Evolutionary conservation across 2,113 vertebrate genomes (phyloP), one percentile per base, ranked within the genome.

Genomic region (Gobio gobio): DNA sequence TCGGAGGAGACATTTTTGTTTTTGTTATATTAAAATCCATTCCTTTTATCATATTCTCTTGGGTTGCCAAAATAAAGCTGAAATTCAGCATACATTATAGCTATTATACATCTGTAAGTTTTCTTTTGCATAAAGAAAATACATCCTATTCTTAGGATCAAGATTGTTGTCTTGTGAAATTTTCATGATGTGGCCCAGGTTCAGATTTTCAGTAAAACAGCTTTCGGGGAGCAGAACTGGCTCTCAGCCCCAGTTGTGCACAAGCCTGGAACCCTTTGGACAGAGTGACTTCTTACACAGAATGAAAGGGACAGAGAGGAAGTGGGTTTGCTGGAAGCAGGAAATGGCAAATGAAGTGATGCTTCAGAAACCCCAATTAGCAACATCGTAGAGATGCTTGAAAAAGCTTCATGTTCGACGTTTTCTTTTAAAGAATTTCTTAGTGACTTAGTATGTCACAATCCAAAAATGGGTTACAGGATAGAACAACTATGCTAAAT

Each of bases 291-390:
- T 70, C 66, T 43, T n/a, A n/a, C 36, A 36, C 16, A 33, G 24
- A 76, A 76, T 29, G 47, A 33, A 76, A 49, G 47, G 10, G 66
- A 70, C 36, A 70, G 36, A 70, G 36, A 43, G 66, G 66, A 70
- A 70, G 33, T 40, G 33, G 9, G 16, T 70, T 70, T 70, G 66
- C 66, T 70, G 66, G 33, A 40, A 70, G 66, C 66, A 43, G 20
- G 36, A 70, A 43, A 70, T 70, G 20, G 36, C 66, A 22, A 33
- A 70, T 68, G 33, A 40, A 68, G 64, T 40, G 18, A 68, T 70
- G 66, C 66, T 70, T 70, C 33, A 70, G 20, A 70, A 20, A 70
- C 20, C 66, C 36, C 66, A 70, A 70, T 43, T 43, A 70, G 66
- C 66, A 22, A 22, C 66, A 70, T 43, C 5, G 18, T 70, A 10